phyloP scores from a whole-genome alignment of 2,888 invertebrate genomes.

The Cepaea hortensis region DNA sequence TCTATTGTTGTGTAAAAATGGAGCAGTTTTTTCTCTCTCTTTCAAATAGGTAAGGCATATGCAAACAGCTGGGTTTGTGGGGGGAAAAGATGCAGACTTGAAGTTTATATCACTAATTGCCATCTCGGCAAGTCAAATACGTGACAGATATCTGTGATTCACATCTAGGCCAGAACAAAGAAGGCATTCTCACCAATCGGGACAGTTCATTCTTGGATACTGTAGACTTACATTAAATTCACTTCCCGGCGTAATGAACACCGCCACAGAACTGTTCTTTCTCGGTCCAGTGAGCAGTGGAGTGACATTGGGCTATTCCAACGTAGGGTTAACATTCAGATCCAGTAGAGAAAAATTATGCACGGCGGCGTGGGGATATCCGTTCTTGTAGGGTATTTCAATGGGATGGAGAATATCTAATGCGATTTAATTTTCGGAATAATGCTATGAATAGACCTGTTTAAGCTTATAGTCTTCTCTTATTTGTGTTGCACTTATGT shows the following conservation, averaged over 20 bases:
- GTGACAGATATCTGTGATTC: slow-evolving; percentile 2
- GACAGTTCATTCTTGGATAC: slow-evolving; percentile 12
- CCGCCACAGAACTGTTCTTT: not conserved
- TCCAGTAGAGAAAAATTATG: not conserved
- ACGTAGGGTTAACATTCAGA: not conserved
- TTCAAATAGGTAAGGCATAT: too few species aligned
- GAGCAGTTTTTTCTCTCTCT: not conserved
- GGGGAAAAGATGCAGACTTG: not conserved
- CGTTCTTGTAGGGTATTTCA: not conserved
- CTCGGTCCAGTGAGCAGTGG: not conserved
- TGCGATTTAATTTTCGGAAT: not conserved
- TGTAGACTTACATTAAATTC: not conserved
- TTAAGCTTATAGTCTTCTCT: not conserved
- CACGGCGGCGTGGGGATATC: not conserved
- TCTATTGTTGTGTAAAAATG: not conserved
- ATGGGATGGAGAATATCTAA: not conserved
- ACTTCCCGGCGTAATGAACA: not conserved
- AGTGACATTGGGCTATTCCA: slow-evolving; percentile 6
- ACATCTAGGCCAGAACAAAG: slow-evolving; percentile 21
- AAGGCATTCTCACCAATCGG: not conserved
- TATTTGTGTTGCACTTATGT: not conserved
- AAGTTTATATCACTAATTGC: slow-evolving; percentile 29
- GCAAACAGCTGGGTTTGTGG: not conserved
- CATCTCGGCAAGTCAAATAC: slow-evolving; percentile 23
- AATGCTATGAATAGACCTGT: not conserved